These are phyloP conservation scores for Psittacus erithacus DNA, from an alignment of 2,113 vertebrate species.

Conservation along the genomic window DNA sequence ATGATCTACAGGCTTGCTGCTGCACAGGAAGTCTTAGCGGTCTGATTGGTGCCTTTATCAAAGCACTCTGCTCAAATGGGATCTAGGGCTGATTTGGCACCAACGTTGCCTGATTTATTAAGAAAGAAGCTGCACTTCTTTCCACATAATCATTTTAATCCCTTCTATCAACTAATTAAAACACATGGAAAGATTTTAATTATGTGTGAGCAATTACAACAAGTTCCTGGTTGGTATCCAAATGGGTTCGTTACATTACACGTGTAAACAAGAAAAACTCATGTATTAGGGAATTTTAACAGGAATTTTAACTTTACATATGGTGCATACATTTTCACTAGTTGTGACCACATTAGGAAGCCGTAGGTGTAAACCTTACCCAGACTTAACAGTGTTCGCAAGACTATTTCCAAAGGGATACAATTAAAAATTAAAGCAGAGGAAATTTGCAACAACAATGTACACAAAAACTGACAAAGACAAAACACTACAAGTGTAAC, in stretches of 20 bases:
- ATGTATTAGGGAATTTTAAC: conserved; percentile 42
- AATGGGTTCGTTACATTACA: conserved; percentile 74
- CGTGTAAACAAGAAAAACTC: conserved; percentile 71
- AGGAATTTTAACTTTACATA: conserved; percentile 51
- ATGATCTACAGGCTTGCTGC: conserved; percentile 58
- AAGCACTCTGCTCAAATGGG: conserved; percentile 69
- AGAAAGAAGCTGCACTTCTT: conserved; percentile 73
- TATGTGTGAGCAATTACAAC: conserved; percentile 75
- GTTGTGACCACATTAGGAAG: background rate
- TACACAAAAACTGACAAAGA: background rate
- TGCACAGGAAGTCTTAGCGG: conserved; percentile 69
- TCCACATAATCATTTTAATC: conserved; percentile 81
- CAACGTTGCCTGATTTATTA: conserved; percentile 76
- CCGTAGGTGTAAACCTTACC: background rate
- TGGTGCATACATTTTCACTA: conserved; percentile 18
- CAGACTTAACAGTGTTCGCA: background rate
- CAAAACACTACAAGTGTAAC: background rate
- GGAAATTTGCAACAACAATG: background rate
- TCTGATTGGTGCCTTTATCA: conserved; percentile 72
- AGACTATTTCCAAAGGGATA: background rate
- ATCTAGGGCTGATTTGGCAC: conserved; percentile 75
- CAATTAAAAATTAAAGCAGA: background rate
- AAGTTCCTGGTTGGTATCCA: conserved; percentile 74
- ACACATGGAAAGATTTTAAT: conserved; percentile 75
- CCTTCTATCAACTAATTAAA: conserved; percentile 82